These are phyloP conservation scores for Drosophila arawakana DNA, from an alignment of 1,140 invertebrate species.

Conservation along the genomic window DNA sequence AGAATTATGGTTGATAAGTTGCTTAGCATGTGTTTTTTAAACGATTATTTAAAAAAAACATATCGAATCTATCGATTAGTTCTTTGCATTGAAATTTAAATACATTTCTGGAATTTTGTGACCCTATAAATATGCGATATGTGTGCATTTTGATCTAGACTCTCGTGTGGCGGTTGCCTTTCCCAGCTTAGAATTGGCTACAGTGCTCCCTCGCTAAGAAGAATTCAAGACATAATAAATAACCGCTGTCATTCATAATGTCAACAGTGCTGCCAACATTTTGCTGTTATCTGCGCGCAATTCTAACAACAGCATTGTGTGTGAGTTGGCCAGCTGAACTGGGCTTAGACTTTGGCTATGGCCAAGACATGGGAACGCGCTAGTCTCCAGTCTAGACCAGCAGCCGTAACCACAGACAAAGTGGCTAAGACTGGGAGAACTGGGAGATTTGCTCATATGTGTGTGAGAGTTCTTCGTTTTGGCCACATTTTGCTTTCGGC, in stretches of 20 bases:
- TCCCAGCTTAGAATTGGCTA: conserved; percentile 35
- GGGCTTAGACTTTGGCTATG: conserved; percentile 27
- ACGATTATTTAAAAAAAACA: background rate
- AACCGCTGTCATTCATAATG: conserved; percentile 83
- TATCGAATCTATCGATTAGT: background rate
- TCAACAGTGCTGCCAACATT: conserved; percentile 83
- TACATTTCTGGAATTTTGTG: background rate
- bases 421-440: conserved; percentile 46
- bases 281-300: conserved; percentile 80
- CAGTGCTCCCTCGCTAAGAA: conserved; percentile 31
- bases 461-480: conserved; percentile 59
- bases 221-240: conserved; percentile 80
- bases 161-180: conserved; percentile 2
- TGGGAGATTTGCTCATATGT: conserved; percentile 38
- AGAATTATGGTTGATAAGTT: no score
- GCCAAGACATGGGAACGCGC: conserved; percentile 33
- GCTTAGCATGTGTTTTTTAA: no score
- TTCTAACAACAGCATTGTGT: conserved; percentile 78
- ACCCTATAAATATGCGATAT: conserved; percentile 12
- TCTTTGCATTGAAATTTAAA: background rate
- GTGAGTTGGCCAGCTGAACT: conserved; percentile 35
- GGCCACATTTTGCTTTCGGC: conserved; percentile 48
- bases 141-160: conserved; percentile 2
- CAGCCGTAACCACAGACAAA: conserved; percentile 56
- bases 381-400: background rate